Base-by-base conservation (phyloP, 2,888 invertebrate species). In the Tryphoninae sp. region DNA sequence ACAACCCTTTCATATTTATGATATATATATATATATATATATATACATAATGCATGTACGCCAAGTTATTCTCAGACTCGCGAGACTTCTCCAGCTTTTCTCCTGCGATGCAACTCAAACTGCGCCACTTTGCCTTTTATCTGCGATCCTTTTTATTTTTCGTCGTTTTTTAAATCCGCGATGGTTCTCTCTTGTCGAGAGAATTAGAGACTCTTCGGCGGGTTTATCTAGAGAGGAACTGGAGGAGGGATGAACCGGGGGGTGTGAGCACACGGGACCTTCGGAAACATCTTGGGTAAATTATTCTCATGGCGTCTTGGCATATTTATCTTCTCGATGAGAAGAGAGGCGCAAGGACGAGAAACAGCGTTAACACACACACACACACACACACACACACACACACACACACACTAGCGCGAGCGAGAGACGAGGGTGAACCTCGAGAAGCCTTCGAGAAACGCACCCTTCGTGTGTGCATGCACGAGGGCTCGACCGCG, bases 301-400 rank as follows among this genome's bases (percentile, higher is more conserved):
- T 90, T 91, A 91, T 91, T 90, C 91, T 85, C 87, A 84, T 86
- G 84, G 88, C 88, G 90, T 89, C 90, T 87, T 74, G 85, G 88
- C 89, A 89, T 91, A 91, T 91, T 91, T 91, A 91, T 91, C 90
- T 87, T 88, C 59, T 45, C 64, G 72, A 79, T 77, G 82, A 73
- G 82, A 79, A 81, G 78, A 76, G 78, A 73, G 61, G 73, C 42
- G 58, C 61, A 72, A 81, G 86, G 87, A 86, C 88, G 88, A 88
- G 51, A 55, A 23, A 59, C 78, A 65, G 59, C 49, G 59, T 49
- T 55, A 58, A 74, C 26, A 58, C 19, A 65, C 16, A 22, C 13
- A 45, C 8, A 73, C 40, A 19, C 55, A 40, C 64, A 19, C 72
- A n/a, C n/a, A n/a, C n/a, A n/a, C n/a, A 74, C 23, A 58, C 19